Evolutionary conservation across 2,888 invertebrate genomes (phyloP).

Genomic region (Lepidocyrtoides sp.): DNA sequence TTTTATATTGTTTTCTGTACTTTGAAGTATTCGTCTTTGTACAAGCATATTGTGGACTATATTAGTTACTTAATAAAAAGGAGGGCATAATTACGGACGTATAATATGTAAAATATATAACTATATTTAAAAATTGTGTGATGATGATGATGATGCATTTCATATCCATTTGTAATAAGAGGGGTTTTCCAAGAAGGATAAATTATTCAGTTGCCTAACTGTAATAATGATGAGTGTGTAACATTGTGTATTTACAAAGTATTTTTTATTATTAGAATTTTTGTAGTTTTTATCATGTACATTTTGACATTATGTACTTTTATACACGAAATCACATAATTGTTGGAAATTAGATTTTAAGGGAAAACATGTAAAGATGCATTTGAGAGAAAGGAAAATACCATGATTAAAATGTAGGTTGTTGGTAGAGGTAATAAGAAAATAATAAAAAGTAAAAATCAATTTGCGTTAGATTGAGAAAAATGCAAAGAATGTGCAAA

Average conservation of each 20-base stretch:
- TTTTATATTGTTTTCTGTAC: constrained; percentile 50
- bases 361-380: background rate
- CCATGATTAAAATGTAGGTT: background rate
- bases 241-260: constrained; percentile 31
- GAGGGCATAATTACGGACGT: background rate
- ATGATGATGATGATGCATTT: constrained; percentile 64
- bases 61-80: constrained; percentile 41
- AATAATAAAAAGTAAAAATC: background rate
- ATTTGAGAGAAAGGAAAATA: background rate
- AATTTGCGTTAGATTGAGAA: background rate
- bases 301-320: constrained; percentile 57
- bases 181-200: background rate
- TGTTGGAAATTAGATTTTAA: background rate
- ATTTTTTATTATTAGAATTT: constrained; percentile 53
- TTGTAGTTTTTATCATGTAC: constrained; percentile 49
- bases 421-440: background rate
- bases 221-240: constrained; percentile 59
- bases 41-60: constrained; percentile 44
- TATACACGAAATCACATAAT: constrained; percentile 22
- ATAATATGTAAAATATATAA: background rate
- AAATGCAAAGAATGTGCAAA: background rate
- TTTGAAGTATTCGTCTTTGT: constrained; percentile 50
- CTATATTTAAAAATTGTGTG: constrained; percentile 37
- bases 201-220: constrained; percentile 53
- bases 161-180: constrained; percentile 64